Evolutionary conservation across 2,888 invertebrate genomes (phyloP).

Genomic region (Alitta virens): DNA sequence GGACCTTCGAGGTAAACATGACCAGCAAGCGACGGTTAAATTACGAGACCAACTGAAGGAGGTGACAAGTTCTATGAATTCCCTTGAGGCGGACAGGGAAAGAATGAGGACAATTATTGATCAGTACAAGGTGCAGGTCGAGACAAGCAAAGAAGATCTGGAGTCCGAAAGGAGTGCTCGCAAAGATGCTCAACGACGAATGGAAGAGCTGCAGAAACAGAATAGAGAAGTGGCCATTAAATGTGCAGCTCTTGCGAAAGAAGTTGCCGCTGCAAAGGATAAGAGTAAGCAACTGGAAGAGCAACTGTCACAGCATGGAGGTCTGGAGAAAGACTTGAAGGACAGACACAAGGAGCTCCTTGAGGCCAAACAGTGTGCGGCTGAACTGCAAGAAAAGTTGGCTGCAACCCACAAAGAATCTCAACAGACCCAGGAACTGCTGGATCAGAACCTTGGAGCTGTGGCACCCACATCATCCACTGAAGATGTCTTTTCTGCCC

Average conservation of each 20-base stretch:
- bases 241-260: conserved; percentile 3
- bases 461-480: not conserved
- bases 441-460: conserved; percentile 4
- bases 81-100: conserved; percentile 28
- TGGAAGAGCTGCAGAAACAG: conserved; percentile 11
- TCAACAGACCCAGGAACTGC: conserved; percentile 4
- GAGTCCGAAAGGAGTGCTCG: not conserved
- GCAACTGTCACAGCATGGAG: not conserved
- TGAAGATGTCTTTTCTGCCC: not conserved
- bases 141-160: conserved; percentile 3
- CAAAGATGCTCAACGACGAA: not conserved
- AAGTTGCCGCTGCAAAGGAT: not conserved
- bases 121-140: conserved; percentile 6
- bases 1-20: not conserved
- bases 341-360: conserved; percentile 5
- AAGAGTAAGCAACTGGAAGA: not conserved
- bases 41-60: conserved; percentile 26
- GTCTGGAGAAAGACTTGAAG: conserved; percentile 4
- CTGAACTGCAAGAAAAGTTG: conserved; percentile 4
- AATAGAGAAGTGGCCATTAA: conserved; percentile 5
- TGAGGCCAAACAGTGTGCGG: not conserved
- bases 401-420: not conserved
- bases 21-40: not conserved
- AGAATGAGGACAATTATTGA: not conserved
- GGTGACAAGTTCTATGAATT: conserved; percentile 35